phyloP scores from a whole-genome alignment of 2,113 vertebrate genomes.

The Syngnathoides biaculeatus region DNA sequence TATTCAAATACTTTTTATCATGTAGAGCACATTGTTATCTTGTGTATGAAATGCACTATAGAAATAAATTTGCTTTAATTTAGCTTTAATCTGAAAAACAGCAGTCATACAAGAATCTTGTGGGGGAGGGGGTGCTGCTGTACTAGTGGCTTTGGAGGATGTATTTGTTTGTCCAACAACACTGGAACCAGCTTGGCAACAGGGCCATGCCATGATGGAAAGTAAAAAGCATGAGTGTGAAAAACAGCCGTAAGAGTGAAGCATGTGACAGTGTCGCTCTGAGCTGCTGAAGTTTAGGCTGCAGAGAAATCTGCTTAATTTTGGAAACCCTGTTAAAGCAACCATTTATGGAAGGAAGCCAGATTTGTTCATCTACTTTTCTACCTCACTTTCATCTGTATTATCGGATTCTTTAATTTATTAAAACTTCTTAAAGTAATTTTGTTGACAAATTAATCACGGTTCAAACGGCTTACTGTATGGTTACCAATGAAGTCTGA shows the following conservation, averaged over 20 bases:
- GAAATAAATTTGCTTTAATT: no score
- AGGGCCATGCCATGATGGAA: constrained; percentile 39
- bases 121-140: not conserved
- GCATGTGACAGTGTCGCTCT: not conserved
- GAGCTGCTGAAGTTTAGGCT: constrained; percentile 1
- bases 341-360: not conserved
- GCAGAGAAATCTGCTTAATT: constrained; percentile 14
- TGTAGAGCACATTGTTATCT: no score
- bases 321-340: constrained; percentile 6
- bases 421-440: no score
- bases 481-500: no score
- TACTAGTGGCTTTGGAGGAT: not conserved
- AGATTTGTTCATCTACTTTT: not conserved
- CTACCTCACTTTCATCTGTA: not conserved
- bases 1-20: no score
- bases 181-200: constrained; percentile 37
- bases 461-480: no score
- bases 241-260: constrained; percentile 3
- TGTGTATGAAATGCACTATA: not conserved
- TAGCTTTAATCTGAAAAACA: not conserved
- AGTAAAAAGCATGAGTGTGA: constrained; percentile 17
- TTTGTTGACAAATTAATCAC: no score
- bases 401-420: no score
- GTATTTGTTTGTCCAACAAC: constrained; percentile 13
- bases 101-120: not conserved